Base-by-base conservation (phyloP, 1,140 invertebrate species). In the Hycleus phaleratus region DNA sequence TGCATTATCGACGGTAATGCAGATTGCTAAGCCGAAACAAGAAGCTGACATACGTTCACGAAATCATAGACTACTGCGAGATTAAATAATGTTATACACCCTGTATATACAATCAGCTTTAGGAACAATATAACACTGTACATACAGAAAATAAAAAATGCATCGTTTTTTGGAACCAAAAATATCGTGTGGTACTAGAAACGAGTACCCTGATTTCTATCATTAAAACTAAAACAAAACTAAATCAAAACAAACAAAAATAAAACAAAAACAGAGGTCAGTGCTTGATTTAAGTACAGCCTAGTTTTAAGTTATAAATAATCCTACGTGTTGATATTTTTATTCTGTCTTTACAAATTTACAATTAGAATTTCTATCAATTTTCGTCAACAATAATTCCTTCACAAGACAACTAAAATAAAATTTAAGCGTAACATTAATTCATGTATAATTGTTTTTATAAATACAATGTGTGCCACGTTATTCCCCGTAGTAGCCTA, bases 61-160 rank as follows among this genome's bases (percentile, higher is more conserved):
- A 18, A 18, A 18, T 18, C 18, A 18, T 18, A 18, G 18, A 18
- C 18, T 18, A 18, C 18, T 18, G 18, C 18, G 18, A 18, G 18
- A 18, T 18, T 18, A 18, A 18, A 18, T 18, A 18, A 18, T 18
- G 18, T 18, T 2, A 1, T 60, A 67, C 18, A 18, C 18, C 63
- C 53, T 63, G 62, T 60, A 68, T 58, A 65, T 61, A 63, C 54
- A 64, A 63, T 62, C 56, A 52, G 63, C 49, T 48, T 54, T 51
- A 62, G 56, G 66, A 68, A 65, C 64, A 64, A 66, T 54, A 18
- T 59, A 68, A 68, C 66, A 66, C 63, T 66, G 66, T 68, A 68
- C 63, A 49, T 12, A 38, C 25, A 65, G 51, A 59, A 58, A 63
- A 52, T 59, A 52, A 64, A 64, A 65, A 68, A 66, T 63, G 58